Conservation (phyloP, 2,113 vertebrate species). For the Psammodynastes pulverulentus region DNA sequence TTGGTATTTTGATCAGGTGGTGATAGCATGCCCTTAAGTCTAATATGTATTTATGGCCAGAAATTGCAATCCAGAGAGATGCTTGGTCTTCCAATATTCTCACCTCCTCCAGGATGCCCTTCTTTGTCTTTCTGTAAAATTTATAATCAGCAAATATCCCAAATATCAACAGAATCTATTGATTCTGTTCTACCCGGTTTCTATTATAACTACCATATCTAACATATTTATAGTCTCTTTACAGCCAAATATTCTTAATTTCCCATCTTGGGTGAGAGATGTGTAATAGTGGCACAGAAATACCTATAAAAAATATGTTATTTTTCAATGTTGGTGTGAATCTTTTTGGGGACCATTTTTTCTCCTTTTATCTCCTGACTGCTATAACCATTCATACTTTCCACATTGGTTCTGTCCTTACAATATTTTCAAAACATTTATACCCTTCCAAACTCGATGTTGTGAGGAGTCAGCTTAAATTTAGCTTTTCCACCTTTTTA, state of each 20-base stretch:
- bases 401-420: not conserved
- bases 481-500: not conserved
- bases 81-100: not conserved
- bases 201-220: not conserved
- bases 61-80: not conserved
- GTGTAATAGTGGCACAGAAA: not conserved
- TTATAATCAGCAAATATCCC: not conserved
- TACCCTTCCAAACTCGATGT: not conserved
- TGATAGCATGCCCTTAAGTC: not conserved
- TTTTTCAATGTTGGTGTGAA: not conserved
- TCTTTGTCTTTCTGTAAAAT: not conserved
- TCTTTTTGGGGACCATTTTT: not conserved
- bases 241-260: not conserved
- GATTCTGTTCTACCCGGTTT: not conserved
- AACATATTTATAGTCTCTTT: not conserved
- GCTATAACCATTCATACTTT: not conserved
- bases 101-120: not conserved
- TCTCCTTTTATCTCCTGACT: not conserved
- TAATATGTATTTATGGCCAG: not conserved
- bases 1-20: not conserved
- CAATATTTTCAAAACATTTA: not conserved
- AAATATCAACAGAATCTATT: not conserved
- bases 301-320: not conserved
- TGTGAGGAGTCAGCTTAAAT: not conserved
- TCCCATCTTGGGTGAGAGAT: not conserved